These are phyloP conservation scores for Caenorhabditis uteleia DNA, from an alignment of 2,888 invertebrate species.

Conservation along the genomic window DNA sequence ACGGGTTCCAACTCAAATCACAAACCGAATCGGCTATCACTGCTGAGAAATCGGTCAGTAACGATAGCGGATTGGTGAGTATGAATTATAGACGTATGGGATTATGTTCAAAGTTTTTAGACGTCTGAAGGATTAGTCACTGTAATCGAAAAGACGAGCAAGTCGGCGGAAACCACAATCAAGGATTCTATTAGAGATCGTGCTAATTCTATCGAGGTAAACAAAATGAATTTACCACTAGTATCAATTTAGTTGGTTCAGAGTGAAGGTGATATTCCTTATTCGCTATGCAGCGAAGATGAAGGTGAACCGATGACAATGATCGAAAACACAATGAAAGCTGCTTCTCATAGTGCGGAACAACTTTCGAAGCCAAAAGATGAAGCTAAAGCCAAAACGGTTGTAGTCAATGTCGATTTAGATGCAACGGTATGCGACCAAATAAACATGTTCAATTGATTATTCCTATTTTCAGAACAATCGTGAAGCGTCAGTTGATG, in stretches of 20 bases:
- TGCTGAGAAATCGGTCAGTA: constrained; percentile 8
- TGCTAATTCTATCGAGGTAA: constrained; percentile 19
- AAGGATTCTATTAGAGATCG: no score
- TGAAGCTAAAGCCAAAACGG: constrained; percentile 16
- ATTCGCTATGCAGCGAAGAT: constrained; percentile 37
- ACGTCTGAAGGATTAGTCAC: constrained; percentile 7
- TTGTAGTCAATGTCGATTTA: constrained; percentile 31
- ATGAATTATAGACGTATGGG: constrained; percentile 2
- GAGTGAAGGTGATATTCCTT: constrained; percentile 37
- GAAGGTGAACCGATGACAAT: constrained; percentile 37
- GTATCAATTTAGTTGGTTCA: constrained; percentile 3
- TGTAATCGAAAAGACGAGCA: not conserved
- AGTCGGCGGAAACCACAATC: not conserved
- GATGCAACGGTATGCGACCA: constrained; percentile 6
- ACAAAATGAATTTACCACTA: not conserved
- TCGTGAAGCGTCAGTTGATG: constrained; percentile 4
- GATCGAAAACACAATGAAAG: constrained; percentile 34
- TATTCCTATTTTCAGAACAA: constrained; percentile 2
- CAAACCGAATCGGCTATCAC: constrained; percentile 1
- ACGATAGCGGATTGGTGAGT: constrained; percentile 8
- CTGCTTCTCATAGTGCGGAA: not conserved
- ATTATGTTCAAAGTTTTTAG: constrained; percentile 6
- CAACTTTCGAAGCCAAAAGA: no score
- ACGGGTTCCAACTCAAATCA: constrained; percentile 24
- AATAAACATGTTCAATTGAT: not conserved